Evolutionary conservation across 2,888 invertebrate genomes (phyloP).

Genomic region (Gymnoscelis rufifasciata): DNA sequence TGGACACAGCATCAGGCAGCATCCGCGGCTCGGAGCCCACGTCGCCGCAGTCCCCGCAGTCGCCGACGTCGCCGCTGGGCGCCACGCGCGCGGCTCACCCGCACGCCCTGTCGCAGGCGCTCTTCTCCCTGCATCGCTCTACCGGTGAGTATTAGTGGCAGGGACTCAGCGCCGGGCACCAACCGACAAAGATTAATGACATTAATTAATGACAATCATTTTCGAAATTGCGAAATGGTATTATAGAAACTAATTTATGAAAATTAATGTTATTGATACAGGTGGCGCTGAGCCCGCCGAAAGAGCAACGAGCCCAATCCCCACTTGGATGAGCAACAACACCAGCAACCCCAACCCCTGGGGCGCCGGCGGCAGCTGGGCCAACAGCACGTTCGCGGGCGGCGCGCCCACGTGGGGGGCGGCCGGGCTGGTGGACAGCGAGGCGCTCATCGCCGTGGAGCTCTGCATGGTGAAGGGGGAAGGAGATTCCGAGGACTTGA

Average conservation of each 20-base stretch:
- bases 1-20: conserved; percentile 96
- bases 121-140: conserved; percentile 42
- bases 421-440: conserved; percentile 88
- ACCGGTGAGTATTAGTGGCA: conserved; percentile 31
- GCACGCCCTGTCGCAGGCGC: conserved; percentile 48
- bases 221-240: too few species aligned
- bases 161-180: too few species aligned
- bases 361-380: conserved; percentile 82
- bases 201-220: too few species aligned
- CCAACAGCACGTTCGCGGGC: conserved; percentile 66
- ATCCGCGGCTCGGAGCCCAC: conserved; percentile 93
- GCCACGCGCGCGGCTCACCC: conserved; percentile 58
- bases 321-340: conserved; percentile 35
- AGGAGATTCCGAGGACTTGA: conserved; percentile 74
- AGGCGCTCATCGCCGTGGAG: conserved; percentile 85
- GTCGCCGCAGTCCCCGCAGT: neutral
- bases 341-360: conserved; percentile 81
- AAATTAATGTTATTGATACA: conserved; percentile 1
- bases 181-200: too few species aligned
- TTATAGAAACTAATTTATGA: neutral
- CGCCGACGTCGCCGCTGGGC: conserved; percentile 81
- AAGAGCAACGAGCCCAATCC: conserved; percentile 41
- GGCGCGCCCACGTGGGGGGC: conserved; percentile 80
- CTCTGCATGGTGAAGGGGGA: conserved; percentile 66
- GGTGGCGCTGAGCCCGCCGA: conserved; percentile 37